Evolutionary conservation across 2,888 invertebrate genomes (phyloP), one percentile per base, ranked within the genome.

Genomic region (Hecatera dysodea): DNA sequence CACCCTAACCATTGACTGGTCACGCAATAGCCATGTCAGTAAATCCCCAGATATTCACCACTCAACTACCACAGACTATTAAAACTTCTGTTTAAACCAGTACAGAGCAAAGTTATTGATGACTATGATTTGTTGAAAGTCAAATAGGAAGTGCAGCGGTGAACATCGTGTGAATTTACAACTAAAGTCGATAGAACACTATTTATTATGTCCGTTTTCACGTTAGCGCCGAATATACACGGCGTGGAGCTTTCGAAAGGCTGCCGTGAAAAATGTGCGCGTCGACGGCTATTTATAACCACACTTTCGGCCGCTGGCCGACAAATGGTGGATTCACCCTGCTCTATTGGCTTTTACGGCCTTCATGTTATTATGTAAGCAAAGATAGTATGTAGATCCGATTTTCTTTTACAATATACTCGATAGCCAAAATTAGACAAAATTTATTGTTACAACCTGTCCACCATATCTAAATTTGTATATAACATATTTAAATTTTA

Each of bases 1-100:
- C 89, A 85, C 89, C 90, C 90, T 78, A 81, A 82, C 87, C 87
- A 78, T 82, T 81, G 33, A 74, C 62, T 61, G 66, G 76, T 82
- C 87, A 88, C 87, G 87, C 88, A 82, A 89, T 61, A 72, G 62
- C 65, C 73, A 55, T 82, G 83, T 80, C 64, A 67, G 57, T 81
- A 82, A 78, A 78, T 78, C 75, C 73, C 72, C 75, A 68, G 65
- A 76, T 72, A 83, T 59, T 82, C 74, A 78, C 80, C 62, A 73
- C 69, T 68, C 44, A 69, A 63, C 68, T 61, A 63, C 56, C 60
- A 66, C 73, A 71, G 53, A 50, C 50, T 55, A 64, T 67, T 75
- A 50, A 75, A 73, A 73, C 75, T 80, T 55, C 39, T 60, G 64
- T 67, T 60, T 33, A 36, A 55, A 68, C 24, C 27, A 77, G 56